phyloP scores from a whole-genome alignment of 2,797 vertebrate species.

The Pitangus sulphuratus region DNA sequence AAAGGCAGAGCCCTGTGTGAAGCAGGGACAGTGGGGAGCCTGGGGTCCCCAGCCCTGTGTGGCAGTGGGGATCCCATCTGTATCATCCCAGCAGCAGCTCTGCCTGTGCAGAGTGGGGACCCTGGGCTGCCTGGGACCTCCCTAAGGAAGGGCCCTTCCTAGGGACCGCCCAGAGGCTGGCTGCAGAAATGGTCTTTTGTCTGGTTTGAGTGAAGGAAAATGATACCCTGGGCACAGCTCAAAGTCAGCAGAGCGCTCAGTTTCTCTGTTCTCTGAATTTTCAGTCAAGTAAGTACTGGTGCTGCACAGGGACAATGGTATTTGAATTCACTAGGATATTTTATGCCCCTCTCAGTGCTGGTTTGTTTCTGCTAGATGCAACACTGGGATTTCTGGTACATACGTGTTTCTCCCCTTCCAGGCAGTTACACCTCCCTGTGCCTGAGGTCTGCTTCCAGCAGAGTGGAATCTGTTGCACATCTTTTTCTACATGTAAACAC shows the following conservation, averaged over 20 bases:
- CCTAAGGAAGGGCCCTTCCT: background rate
- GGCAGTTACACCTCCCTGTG: background rate
- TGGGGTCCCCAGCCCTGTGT: background rate
- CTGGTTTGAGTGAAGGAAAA: background rate
- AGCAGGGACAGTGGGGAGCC: rapidly evolving
- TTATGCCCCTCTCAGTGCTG: background rate
- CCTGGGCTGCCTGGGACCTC: background rate
- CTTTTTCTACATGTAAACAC: background rate
- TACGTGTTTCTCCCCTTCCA: background rate
- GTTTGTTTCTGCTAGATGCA: background rate
- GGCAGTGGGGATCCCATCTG: background rate
- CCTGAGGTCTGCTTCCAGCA: background rate
- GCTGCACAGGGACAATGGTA: background rate
- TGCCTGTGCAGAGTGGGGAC: background rate
- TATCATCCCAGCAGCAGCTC: background rate
- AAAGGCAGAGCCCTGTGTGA: background rate
- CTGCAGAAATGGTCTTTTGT: background rate
- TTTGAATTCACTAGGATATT: background rate
- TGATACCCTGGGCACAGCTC: background rate
- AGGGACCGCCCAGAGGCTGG: background rate
- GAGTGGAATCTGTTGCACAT: background rate
- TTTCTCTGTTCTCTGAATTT: background rate
- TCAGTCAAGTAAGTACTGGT: background rate
- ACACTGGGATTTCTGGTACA: background rate
- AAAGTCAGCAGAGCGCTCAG: rapidly evolving